Evolutionary conservation across 2,797 vertebrate genomes (phyloP), one percentile per base, ranked within the genome.

Genomic region (Gastrophryne carolinensis): DNA sequence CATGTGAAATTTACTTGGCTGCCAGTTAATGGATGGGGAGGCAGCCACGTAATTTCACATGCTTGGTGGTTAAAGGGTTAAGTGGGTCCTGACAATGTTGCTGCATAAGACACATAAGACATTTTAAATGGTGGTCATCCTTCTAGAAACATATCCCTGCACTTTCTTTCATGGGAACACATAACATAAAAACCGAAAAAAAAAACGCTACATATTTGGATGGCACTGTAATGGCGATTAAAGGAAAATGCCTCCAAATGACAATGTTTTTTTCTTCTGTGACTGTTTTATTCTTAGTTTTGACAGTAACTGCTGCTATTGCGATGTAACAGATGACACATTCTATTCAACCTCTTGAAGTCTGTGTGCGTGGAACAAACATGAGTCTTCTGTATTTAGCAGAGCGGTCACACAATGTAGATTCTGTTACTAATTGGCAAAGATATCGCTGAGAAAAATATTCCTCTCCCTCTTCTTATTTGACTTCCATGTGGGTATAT

Each of bases 401-500:
- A 12, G 62, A 58, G 62, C 47, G 67, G 72, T 66, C 83, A 84
- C 79, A 82, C 8, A 75, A 66, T 63, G 35, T 21, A 44, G 64
- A 53, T 69, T 63, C 73, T 75, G 78, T 84, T 81, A 80, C 78
- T 74, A 62, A 68, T 82, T 74, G 83, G 79, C 81, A 81, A 30
- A 58, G 70, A 81, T 76, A 83, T 83, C 80, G 83, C 79, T 83
- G 72, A 81, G 77, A 50, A 80, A 81, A 84, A 85, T 73, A 76
- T 73, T 78, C 80, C 75, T 68, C 80, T 85, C 81, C 70, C 80
- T 79, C 81, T 82, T 84, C 78, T 75, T 83, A 78, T 84, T 82
- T 77, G 82, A 84, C 62, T 80, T 83, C 81, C 84, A 84, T 83
- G 84, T 84, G 85, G 84, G 80, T 82, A 79, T 80, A 84, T 82